Base-by-base conservation (phyloP, 1,140 invertebrate species). In the Drosophila guanche region DNA sequence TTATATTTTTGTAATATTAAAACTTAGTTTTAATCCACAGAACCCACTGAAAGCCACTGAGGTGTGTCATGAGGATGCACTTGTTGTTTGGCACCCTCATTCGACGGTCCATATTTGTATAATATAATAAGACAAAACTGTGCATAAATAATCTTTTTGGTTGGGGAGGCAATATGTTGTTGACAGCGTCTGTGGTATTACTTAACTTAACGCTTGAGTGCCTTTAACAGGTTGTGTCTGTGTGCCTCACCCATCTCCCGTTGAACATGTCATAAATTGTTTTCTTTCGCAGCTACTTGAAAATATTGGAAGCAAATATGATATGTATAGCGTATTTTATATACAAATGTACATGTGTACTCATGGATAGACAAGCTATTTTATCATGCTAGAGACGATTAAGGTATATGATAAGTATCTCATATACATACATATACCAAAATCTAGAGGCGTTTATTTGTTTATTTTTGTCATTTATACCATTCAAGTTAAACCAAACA, bases 291-390 rank as follows among this genome's bases (percentile, higher is more conserved):
- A 67, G 66, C 63, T 69, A 69, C 66, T 69, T 65, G 63, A 69
- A 69, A 69, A 69, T 69, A 69, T 68, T 69, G 41, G 65, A 68
- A 68, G 65, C 63, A 68, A 68, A 68, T 68, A 55, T n/a, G 65
- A 67, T 67, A 67, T 50, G 29, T 14, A 40, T 2, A 10, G 16
- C 16, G 46, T 33, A 52, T 54, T 37, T 37, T 37, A 12, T 6
- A 27, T 12, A 37, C 33, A 37, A 12, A 37, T 4, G 12, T 12
- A 10, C 6, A 12, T 4, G 12, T 10, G 12, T 37, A 27, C 66
- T 66, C 29, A 67, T 63, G 25, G 7, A 46, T 23, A 60, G 61
- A 47, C 61, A 55, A 68, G 62, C 55, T 42, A 68, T 69, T 69
- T 62, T 63, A 50, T 69, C 66, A 69, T 69, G 33, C 33, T 12